Percentiles rank a stretch among this genome's conserved stretches.
These are phyloP conservation scores for Otolemur crassicaudatus DNA, from an alignment of 2,797 vertebrate species.

Conservation along the genomic window DNA sequence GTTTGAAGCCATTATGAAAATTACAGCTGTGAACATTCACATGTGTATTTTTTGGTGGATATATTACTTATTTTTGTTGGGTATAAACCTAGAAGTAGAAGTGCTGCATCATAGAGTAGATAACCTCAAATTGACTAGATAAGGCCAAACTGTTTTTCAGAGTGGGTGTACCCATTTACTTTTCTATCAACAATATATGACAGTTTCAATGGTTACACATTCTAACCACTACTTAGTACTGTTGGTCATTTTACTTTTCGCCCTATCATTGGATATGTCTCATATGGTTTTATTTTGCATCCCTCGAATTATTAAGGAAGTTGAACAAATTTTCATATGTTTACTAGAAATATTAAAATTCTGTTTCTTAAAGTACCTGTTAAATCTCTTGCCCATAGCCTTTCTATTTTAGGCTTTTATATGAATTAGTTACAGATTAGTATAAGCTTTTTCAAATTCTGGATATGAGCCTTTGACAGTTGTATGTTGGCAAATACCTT, in stretches of 20 bases:
- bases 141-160: conserved; percentile 7
- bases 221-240: neutral
- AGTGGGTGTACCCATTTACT: neutral
- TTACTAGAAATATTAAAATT: conserved; percentile 28
- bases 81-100: neutral
- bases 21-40: neutral
- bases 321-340: conserved; percentile 17
- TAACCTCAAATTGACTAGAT: conserved; percentile 1
- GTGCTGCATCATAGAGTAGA: neutral
- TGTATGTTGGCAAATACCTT: neutral
- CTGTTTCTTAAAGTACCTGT: neutral
- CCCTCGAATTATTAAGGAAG: conserved; percentile 10
- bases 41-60: neutral
- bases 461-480: neutral
- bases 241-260: conserved; percentile 29
- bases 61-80: neutral
- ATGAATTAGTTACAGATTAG: neutral
- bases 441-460: conserved; percentile 8
- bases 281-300: conserved; percentile 19
- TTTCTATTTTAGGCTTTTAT: neutral
- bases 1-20: neutral
- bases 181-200: neutral
- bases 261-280: neutral
- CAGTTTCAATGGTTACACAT: neutral
- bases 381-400: neutral